Evolutionary conservation across 2,888 invertebrate genomes (phyloP), one percentile per base, ranked within the genome.

Genomic region (Dryomyza anilis): DNA sequence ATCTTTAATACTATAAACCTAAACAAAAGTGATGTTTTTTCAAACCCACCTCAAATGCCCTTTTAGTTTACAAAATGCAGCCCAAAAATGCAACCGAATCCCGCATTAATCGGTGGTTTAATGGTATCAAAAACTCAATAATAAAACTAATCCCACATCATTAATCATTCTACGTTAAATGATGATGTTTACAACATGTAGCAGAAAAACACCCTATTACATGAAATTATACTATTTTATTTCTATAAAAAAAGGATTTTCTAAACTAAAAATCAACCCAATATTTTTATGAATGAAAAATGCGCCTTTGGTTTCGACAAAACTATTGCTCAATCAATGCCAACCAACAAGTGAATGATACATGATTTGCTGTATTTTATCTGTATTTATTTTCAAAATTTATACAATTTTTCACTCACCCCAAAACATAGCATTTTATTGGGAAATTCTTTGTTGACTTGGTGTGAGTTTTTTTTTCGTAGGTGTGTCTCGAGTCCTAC

Each of bases 41-140:
- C n/a, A n/a, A n/a, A n/a, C n/a, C n/a, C n/a, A n/a, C n/a, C n/a
- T n/a, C n/a, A n/a, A n/a, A n/a, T n/a, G n/a, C n/a, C n/a, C n/a
- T n/a, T n/a, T n/a, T n/a, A n/a, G n/a, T n/a, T n/a, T n/a, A n/a
- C n/a, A n/a, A n/a, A n/a, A n/a, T n/a, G n/a, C n/a, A n/a, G n/a
- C 39, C 39, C 3, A 12, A 25, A 10, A 25, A 50, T 25, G 21
- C 19, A 16, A 7, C 55, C 23, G 10, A 45, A 46, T 29, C 19
- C 10, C 29, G 14, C 27, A 45, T 58, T 58, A 58, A 58, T 45
- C 58, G 58, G 58, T 45, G 58, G 58, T 58, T 58, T 36, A 58
- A 58, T 45, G 58, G 30, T 19, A 21, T 45, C 27, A 25, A 27
- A n/a, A 45, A 58, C 58, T 58, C 23, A 21, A 46, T 30, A 56